Conservation (phyloP, 2,797 vertebrate genomes). For the Podarcis siculus region DNA sequence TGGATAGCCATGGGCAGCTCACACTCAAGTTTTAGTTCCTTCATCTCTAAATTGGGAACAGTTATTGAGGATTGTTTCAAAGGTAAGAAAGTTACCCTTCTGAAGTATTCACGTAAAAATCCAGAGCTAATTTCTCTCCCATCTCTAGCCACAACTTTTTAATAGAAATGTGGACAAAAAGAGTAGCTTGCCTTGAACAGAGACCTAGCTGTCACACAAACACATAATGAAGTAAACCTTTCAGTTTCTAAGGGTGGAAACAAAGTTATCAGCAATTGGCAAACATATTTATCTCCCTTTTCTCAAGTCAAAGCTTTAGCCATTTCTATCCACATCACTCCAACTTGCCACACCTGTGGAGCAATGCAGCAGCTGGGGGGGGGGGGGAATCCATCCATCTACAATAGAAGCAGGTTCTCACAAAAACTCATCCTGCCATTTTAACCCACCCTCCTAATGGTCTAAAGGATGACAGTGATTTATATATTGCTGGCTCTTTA, state of each 20-base stretch:
- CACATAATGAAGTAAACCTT: neutral
- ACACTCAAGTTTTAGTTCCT: neutral
- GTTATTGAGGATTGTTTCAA: neutral
- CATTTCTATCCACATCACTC: slow-evolving; percentile 4
- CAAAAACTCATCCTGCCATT: neutral
- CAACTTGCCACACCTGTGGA: neutral
- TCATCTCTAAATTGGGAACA: neutral
- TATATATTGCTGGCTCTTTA: neutral
- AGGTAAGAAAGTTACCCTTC: neutral
- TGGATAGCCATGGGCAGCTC: neutral
- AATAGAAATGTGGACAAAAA: neutral
- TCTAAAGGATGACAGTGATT: neutral
- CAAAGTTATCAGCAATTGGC: slow-evolving; percentile 36
- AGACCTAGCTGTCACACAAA: neutral
- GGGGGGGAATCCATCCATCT: neutral
- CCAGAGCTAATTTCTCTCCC: neutral
- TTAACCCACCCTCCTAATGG: neutral
- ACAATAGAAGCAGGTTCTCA: neutral
- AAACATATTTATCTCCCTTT: slow-evolving; percentile 49
- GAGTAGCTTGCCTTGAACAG: neutral
- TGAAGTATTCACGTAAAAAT: neutral
- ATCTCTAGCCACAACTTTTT: neutral
- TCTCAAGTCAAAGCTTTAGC: slow-evolving; percentile 10
- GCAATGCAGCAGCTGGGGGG: slow-evolving; percentile 5
- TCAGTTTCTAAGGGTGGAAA: slow-evolving; percentile 5